A percentile compares a stretch with the other conserved stretches of the same genome.
These are phyloP conservation scores for Schlechtendalia chinensis DNA, from an alignment of 1,140 invertebrate genomes.

Conservation along the genomic window DNA sequence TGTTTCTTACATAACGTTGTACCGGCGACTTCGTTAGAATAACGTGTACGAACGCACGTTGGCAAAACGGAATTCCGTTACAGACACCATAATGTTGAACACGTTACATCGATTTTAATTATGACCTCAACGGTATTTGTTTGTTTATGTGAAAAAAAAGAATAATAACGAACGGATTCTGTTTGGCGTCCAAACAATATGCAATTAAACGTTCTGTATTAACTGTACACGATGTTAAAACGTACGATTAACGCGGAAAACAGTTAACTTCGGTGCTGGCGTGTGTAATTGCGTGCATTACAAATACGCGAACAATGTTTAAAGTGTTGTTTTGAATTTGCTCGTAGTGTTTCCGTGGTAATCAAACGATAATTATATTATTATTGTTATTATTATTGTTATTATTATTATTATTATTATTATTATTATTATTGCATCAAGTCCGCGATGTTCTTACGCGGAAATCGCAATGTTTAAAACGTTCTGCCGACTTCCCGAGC, in stretches of 20 bases:
- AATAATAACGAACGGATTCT: neutral
- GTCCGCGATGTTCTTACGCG: too few relatives aligned
- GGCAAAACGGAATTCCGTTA: slow-evolving; percentile 6
- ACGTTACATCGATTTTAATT: slow-evolving; percentile 22
- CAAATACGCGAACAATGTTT: neutral
- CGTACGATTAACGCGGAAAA: neutral
- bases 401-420: too few relatives aligned
- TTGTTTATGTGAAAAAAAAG: too few relatives aligned
- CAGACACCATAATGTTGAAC: neutral
- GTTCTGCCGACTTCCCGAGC: too few relatives aligned
- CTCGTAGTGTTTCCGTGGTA: neutral
- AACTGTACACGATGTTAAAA: neutral
- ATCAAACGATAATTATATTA: too few relatives aligned
- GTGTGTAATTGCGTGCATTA: neutral
- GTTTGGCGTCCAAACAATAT: slow-evolving; percentile 7
- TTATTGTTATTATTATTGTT: too few relatives aligned
- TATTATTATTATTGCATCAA: too few relatives aligned
- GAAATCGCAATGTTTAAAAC: too few relatives aligned
- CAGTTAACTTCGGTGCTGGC: neutral
- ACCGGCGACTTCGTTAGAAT: too few relatives aligned
- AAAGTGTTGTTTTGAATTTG: neutral
- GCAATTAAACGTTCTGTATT: neutral
- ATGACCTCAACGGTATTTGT: neutral
- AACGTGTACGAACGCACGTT: neutral
- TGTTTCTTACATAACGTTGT: too few relatives aligned